Conservation (phyloP, 2,888 invertebrate genomes). For the Barypeithes pellucidus region DNA sequence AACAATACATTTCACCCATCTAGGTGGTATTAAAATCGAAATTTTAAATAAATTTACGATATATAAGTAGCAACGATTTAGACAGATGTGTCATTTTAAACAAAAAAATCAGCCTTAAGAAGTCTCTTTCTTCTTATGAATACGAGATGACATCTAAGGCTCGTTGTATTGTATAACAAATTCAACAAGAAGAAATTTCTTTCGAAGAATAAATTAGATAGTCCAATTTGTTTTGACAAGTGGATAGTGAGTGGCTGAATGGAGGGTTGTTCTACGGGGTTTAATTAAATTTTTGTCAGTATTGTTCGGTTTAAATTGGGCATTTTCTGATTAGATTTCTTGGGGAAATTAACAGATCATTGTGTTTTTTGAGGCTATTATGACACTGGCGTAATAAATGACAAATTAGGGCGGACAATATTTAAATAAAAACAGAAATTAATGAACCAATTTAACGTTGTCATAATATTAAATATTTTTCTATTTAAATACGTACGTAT, state of each 20-base stretch:
- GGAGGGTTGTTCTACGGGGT: constrained; percentile 16
- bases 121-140: background rate
- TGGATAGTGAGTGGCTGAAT: constrained; percentile 33
- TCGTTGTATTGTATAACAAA: background rate
- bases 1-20: no score
- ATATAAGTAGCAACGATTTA: no score
- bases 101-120: constrained; percentile 11
- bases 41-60: no score
- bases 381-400: background rate
- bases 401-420: constrained; percentile 2
- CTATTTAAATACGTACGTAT: no score
- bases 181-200: constrained; percentile 43
- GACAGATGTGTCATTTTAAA: background rate
- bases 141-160: constrained; percentile 19
- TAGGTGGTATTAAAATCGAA: no score
- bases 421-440: no score
- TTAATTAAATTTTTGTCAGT: constrained; percentile 35
- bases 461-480: no score
- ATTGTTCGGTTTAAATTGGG: constrained; percentile 22
- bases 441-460: no score
- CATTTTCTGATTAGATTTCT: constrained; percentile 18
- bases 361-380: background rate
- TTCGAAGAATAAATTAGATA: constrained; percentile 40
- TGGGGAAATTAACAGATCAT: constrained; percentile 18
- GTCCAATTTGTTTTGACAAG: constrained; percentile 46